Percentiles rank a stretch among this genome's conserved stretches.
Conservation (phyloP, 2,888 invertebrate genomes). For the Stictocephala bisonia region DNA sequence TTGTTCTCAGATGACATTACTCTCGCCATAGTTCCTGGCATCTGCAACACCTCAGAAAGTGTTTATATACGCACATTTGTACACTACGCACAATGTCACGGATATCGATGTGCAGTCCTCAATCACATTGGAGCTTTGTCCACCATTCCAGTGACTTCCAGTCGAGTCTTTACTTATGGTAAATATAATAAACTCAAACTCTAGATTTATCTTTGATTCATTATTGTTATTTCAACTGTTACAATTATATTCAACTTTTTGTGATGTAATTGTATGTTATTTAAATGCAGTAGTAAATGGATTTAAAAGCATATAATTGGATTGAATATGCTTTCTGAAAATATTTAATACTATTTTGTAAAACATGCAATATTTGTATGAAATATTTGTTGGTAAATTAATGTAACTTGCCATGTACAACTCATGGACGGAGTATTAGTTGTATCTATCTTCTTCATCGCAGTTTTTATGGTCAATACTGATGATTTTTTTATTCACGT, state of each 20-base stretch:
- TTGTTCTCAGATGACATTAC: slow-evolving; percentile 81
- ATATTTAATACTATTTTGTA: too few species aligned
- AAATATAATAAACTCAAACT: slow-evolving; percentile 60
- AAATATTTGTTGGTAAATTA: too few species aligned
- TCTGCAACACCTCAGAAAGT: slow-evolving; percentile 94
- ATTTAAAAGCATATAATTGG: too few species aligned
- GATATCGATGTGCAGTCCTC: slow-evolving; percentile 91
- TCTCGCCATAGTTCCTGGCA: slow-evolving; percentile 90
- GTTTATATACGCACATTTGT: slow-evolving; percentile 95
- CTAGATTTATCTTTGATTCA: not conserved
- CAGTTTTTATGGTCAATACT: too few species aligned
- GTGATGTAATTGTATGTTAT: too few species aligned
- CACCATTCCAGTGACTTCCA: slow-evolving; percentile 86
- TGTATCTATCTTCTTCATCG: too few species aligned
- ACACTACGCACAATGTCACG: slow-evolving; percentile 90
- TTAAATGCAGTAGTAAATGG: too few species aligned
- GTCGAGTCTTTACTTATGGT: slow-evolving; percentile 94
- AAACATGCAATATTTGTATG: too few species aligned
- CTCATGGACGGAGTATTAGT: too few species aligned
- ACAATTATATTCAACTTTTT: not conserved
- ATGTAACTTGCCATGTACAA: too few species aligned
- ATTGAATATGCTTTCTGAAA: too few species aligned
- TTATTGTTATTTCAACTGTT: not conserved
- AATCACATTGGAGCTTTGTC: slow-evolving; percentile 93
- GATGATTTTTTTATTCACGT: too few species aligned